phyloP scores from a whole-genome alignment of 2,113 vertebrate genomes.

The Danionella cerebrum region DNA sequence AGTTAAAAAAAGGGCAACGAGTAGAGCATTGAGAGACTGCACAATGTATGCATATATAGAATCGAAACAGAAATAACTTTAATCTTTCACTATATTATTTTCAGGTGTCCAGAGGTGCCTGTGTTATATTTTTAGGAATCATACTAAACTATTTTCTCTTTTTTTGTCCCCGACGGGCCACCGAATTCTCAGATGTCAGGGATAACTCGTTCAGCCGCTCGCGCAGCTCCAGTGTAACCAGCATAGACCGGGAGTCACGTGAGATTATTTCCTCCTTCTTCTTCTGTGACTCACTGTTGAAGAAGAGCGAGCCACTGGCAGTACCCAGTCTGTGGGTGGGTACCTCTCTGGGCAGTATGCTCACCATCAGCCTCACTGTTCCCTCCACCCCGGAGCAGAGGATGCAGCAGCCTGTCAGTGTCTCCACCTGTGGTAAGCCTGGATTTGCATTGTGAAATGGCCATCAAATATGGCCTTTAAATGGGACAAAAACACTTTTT shows the following conservation, averaged over 20 bases:
- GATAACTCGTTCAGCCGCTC: constrained; percentile 92
- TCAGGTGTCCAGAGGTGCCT: constrained; percentile 1
- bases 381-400: constrained; percentile 81
- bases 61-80: no score
- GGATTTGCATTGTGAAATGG: neutral
- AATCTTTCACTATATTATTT: neutral
- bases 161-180: neutral
- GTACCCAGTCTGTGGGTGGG: constrained; percentile 87
- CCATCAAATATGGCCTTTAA: no score
- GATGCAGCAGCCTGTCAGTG: constrained; percentile 80
- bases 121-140: neutral
- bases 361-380: constrained; percentile 78
- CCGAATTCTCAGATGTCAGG: constrained; percentile 73
- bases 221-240: constrained; percentile 90
- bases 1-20: no score
- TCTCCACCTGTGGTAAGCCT: constrained; percentile 81
- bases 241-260: constrained; percentile 90
- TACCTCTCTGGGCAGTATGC: constrained; percentile 82
- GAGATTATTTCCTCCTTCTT: constrained; percentile 89
- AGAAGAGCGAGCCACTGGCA: constrained; percentile 69
- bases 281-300: constrained; percentile 86
- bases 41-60: no score
- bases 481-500: no score
- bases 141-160: constrained; percentile 3
- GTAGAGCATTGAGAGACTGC: no score